Evolutionary conservation across 2,797 vertebrate genomes (phyloP), one percentile per base, ranked within the genome.

Genomic region (Schizopygopsis malacanthus): DNA sequence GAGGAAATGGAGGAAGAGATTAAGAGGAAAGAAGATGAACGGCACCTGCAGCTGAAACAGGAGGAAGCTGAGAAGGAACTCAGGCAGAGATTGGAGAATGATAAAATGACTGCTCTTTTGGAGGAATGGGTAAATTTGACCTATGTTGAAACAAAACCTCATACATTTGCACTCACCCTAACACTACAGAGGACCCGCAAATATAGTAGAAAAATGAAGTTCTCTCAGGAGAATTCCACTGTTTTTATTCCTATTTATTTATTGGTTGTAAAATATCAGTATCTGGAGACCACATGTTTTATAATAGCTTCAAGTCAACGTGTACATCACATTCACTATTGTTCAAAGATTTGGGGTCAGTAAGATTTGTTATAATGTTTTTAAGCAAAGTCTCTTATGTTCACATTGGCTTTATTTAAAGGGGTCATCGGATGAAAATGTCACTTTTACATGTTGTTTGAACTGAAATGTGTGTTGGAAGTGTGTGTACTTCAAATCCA

Each of bases 71-170:
- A 96, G 71, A 93, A 37, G 61, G 94, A 95, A 83, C 85, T 0
- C 16, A 92, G 76, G 85, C 96, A 97, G 50, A 92, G 93, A 4
- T 73, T 94, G 15, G 95, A 95, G 41, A 92, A 90, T 9, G 95
- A 94, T 0, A 93, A 96, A 92, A 96, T 93, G 92, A 82, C 91
- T 0, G 92, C 94, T n/a, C 94, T 95, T 81, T 96, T 95, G 89
- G 95, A 97, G 89, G 95, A 97, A 77, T 98, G 98, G 98, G 98
- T 99, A 92, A 89, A 94, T 25, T 39, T 12, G 25, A 39, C 13
- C 37, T 56, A 43, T 80, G 5, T 13, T 79, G 22, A 79, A 43
- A 41, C 56, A 45, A 63, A 77, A 20, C 18, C 5, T 20, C 7
- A 73, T 12, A 33, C 47, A 4, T 33, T 77, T 37, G 0, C 25